Conservation (phyloP, 2,113 vertebrate genomes). For the Brachyistius frenatus region DNA sequence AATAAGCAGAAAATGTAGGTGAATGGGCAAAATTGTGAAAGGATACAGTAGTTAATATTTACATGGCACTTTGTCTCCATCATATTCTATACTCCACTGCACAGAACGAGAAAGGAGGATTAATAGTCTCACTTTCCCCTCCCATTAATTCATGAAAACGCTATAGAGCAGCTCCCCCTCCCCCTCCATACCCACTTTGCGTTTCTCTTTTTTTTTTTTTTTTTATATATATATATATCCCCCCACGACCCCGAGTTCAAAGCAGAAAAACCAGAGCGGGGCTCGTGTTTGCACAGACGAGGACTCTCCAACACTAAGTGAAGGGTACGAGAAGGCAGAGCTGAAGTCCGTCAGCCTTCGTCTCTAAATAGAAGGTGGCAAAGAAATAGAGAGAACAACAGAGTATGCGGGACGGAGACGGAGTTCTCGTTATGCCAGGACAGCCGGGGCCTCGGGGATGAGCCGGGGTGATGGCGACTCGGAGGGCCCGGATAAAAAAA, state of each 20-base stretch:
- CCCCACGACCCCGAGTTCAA: conserved; percentile 50
- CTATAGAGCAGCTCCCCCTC: conserved; percentile 24
- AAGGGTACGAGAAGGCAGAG: conserved; percentile 38
- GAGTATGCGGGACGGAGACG: conserved; percentile 8
- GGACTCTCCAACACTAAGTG: conserved; percentile 32
- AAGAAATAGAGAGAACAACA: conserved; percentile 52
- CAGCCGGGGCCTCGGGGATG: conserved; percentile 13
- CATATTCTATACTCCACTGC: conserved; percentile 37
- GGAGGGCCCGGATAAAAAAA: conserved; percentile 46
- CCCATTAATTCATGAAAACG: conserved; percentile 69
- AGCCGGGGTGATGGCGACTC: conserved; percentile 25
- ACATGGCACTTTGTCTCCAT: conserved; percentile 73
- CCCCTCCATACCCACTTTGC: conserved; percentile 15
- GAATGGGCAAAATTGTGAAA: conserved; percentile 70
- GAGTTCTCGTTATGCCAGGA: conserved; percentile 39
- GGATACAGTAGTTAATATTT: conserved; percentile 79
- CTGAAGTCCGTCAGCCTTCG: conserved; percentile 51
- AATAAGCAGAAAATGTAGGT: conserved; percentile 74
- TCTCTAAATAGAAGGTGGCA: conserved; percentile 73
- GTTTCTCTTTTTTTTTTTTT: conserved; percentile 27
- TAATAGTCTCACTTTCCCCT: conserved; percentile 57
- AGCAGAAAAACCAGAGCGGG: conserved; percentile 35
- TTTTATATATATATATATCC: conserved; percentile 32
- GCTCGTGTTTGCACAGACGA: conserved; percentile 53
- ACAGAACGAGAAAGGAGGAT: conserved; percentile 48